Conservation (phyloP, 2,113 vertebrate genomes). For the Tor tambroides region DNA sequence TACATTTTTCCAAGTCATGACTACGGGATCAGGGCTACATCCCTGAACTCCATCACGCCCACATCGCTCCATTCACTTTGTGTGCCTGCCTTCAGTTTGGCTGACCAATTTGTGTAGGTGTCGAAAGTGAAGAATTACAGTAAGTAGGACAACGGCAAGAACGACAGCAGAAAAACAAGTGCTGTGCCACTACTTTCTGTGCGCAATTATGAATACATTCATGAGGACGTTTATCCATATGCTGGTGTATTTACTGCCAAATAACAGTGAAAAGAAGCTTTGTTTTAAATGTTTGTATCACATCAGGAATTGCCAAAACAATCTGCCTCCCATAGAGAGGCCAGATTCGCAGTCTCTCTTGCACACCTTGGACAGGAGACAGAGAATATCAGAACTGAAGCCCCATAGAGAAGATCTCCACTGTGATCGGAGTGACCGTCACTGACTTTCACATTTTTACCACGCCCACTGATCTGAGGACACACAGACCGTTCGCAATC, state of each 20-base stretch:
- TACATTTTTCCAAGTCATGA: slow-evolving; percentile 50
- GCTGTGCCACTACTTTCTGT: slow-evolving; percentile 64
- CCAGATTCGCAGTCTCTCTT: slow-evolving; percentile 66
- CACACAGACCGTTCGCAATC: slow-evolving; percentile 47
- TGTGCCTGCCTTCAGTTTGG: slow-evolving; percentile 62
- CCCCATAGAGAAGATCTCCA: slow-evolving; percentile 11
- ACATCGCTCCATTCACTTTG: slow-evolving; percentile 71
- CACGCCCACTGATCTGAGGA: slow-evolving; percentile 59
- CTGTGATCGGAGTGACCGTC: slow-evolving; percentile 56
- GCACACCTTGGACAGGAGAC: slow-evolving; percentile 54
- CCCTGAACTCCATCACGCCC: slow-evolving; percentile 61
- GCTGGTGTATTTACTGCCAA: slow-evolving; percentile 75
- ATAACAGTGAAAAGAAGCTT: slow-evolving; percentile 62
- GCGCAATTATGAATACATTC: slow-evolving; percentile 67
- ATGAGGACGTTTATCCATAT: slow-evolving; percentile 74
- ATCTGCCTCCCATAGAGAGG: slow-evolving; percentile 68
- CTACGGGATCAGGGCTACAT: slow-evolving; percentile 61
- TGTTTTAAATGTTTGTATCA: slow-evolving; percentile 72
- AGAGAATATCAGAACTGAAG: slow-evolving; percentile 6
- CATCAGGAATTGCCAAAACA: slow-evolving; percentile 69
- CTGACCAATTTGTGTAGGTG: slow-evolving; percentile 72
- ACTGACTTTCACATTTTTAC: slow-evolving; percentile 46
- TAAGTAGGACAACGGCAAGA: slow-evolving; percentile 73
- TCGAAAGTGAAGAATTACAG: slow-evolving; percentile 73
- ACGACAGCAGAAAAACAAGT: slow-evolving; percentile 60